Conservation (phyloP, 64 coral and sea anemone species). For the Actinia equina region DNA sequence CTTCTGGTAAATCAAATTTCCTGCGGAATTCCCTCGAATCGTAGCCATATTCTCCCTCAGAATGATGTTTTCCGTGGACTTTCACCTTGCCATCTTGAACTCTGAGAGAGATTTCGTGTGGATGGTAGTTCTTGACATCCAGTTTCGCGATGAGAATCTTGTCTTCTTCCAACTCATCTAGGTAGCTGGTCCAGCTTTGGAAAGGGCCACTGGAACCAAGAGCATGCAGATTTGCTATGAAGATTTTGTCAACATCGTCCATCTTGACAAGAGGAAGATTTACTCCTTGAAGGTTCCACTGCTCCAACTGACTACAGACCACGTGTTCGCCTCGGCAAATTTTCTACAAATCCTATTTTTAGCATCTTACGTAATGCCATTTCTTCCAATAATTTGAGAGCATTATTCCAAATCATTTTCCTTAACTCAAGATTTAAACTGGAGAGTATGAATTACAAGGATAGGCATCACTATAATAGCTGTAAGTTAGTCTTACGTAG, state of each 20-base stretch:
- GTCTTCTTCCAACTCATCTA: not conserved
- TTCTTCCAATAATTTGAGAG: not conserved
- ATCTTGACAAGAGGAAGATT: not conserved
- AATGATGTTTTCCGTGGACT: conserved; percentile 48
- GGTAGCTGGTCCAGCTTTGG: not conserved
- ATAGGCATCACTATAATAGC: not conserved
- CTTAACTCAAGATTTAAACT: no score
- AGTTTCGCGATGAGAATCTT: conserved; percentile 17
- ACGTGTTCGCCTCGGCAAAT: not conserved
- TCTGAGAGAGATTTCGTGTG: conserved; percentile 35
- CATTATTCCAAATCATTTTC: no score
- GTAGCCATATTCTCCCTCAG: conserved; percentile 58
- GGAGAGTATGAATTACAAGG: no score
- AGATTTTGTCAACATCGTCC: not conserved
- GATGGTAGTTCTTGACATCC: conserved; percentile 26
- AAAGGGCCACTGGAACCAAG: not conserved
- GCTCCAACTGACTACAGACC: not conserved
- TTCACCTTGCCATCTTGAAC: conserved; percentile 40
- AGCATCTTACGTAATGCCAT: not conserved
- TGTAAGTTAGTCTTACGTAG: not conserved
- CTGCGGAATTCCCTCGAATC: conserved; percentile 62
- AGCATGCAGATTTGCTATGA: not conserved
- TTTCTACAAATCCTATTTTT: not conserved
- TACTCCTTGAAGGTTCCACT: not conserved
- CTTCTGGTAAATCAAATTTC: conserved; percentile 62